Conservation (phyloP, 2,113 vertebrate genomes). For the pig (Sus scrofa) region DNA sequence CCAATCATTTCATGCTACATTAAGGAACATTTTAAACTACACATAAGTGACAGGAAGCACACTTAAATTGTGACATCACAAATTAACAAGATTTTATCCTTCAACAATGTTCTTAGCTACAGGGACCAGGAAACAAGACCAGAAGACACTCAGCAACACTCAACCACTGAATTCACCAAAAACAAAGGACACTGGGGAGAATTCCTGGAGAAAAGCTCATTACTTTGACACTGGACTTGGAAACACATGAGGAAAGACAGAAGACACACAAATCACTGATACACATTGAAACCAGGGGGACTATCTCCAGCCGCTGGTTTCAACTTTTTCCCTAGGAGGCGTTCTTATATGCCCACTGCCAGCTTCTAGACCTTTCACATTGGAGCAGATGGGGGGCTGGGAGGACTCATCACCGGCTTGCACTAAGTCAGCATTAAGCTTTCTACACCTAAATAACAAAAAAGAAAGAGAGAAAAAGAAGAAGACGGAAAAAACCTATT, state of each 20-base stretch:
- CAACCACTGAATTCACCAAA: constrained; percentile 87
- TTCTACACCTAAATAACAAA: constrained; percentile 65
- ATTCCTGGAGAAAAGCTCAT: constrained; percentile 80
- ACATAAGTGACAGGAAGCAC: constrained; percentile 89
- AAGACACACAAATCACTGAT: constrained; percentile 86
- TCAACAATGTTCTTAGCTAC: constrained; percentile 86
- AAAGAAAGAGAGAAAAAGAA: not conserved
- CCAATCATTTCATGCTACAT: constrained; percentile 91
- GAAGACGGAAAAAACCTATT: constrained; percentile 1
- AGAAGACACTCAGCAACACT: constrained; percentile 86
- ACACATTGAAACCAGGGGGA: constrained; percentile 81
- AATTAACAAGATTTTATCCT: constrained; percentile 88
- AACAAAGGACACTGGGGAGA: constrained; percentile 89
- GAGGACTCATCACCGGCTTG: constrained; percentile 47
- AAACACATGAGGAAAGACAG: constrained; percentile 88
- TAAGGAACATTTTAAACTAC: constrained; percentile 89
- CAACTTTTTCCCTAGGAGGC: constrained; percentile 53
- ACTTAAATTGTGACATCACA: constrained; percentile 89
- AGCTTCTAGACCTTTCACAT: constrained; percentile 50
- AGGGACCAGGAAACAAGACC: constrained; percentile 86
- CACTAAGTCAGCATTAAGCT: constrained; percentile 63
- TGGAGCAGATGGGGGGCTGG: not conserved
- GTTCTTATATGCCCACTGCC: constrained; percentile 67
- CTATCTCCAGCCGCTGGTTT: constrained; percentile 78
- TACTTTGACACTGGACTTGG: constrained; percentile 88